Percentiles rank a stretch among this genome's conserved stretches.
Conservation (phyloP, 2,113 vertebrate genomes). For the Malurus elegans region DNA sequence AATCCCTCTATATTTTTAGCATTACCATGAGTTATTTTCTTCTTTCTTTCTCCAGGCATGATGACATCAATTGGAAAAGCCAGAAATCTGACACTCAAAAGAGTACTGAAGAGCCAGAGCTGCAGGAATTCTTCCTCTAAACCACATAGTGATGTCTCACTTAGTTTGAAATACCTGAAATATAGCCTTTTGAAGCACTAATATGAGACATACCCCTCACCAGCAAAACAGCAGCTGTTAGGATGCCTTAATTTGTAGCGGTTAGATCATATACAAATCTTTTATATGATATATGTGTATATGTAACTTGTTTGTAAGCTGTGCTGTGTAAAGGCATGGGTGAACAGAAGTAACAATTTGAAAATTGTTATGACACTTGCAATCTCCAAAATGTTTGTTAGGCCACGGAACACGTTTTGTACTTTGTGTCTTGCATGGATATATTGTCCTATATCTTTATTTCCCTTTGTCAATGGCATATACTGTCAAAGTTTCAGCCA, state of each 20-base stretch:
- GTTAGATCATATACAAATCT: constrained; percentile 58
- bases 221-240: constrained; percentile 70
- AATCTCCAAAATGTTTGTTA: constrained; percentile 27
- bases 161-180: constrained; percentile 51
- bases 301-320: constrained; percentile 69
- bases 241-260: constrained; percentile 79
- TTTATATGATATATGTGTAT: constrained; percentile 64
- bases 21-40: not conserved
- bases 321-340: constrained; percentile 66
- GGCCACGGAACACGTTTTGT: constrained; percentile 39
- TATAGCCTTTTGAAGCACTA: constrained; percentile 24
- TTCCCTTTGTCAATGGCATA: constrained; percentile 30
- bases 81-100: constrained; percentile 51
- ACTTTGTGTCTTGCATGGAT: constrained; percentile 68
- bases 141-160: constrained; percentile 7
- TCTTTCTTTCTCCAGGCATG: constrained; percentile 69
- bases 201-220: constrained; percentile 56
- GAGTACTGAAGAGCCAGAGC: constrained; percentile 70
- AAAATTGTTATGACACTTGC: constrained; percentile 33
- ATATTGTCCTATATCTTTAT: constrained; percentile 57
- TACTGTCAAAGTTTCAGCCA: not conserved
- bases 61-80: constrained; percentile 63
- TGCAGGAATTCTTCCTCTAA: constrained; percentile 80
- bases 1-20: not conserved
- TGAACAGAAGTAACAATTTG: constrained; percentile 49